Evolutionary conservation across 2,797 vertebrate genomes (phyloP).

Genomic region (Karalla daura): DNA sequence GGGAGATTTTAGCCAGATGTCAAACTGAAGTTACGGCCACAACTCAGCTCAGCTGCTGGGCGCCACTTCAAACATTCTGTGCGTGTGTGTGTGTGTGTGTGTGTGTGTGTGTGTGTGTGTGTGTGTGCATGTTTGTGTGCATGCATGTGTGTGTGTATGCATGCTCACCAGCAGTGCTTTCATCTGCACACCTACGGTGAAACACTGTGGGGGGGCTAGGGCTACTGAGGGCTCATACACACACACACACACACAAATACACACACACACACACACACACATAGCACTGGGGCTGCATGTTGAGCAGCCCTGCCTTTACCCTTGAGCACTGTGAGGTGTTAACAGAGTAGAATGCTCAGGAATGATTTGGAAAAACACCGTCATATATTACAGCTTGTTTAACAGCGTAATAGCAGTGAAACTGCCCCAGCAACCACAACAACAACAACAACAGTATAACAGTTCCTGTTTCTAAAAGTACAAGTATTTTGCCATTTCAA

Average conservation of each 20-base stretch:
- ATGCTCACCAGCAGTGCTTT: conserved; percentile 65
- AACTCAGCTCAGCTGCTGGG: conserved; percentile 49
- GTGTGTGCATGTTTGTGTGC: conserved; percentile 25
- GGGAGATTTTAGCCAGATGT: conserved; percentile 20
- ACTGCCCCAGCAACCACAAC: too few relatives aligned
- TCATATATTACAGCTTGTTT: not conserved
- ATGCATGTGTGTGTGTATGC: conserved; percentile 27
- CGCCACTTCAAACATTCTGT: conserved; percentile 54
- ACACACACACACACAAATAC: conserved; percentile 16
- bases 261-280: conserved; percentile 29
- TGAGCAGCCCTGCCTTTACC: conserved; percentile 50
- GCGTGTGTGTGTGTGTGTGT: conserved; percentile 26
- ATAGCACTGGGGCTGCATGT: conserved; percentile 48
- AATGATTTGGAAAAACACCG: conserved; percentile 24
- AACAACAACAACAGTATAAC: too few relatives aligned
- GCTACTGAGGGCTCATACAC: conserved; percentile 41
- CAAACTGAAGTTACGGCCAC: conserved; percentile 54
- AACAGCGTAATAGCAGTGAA: too few relatives aligned
- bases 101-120: conserved; percentile 11
- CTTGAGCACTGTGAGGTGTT: conserved; percentile 26
- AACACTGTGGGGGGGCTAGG: conserved; percentile 49
- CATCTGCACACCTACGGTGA: conserved; percentile 76
- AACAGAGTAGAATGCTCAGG: conserved; percentile 23
- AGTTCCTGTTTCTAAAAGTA: too few relatives aligned
- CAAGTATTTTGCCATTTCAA: too few relatives aligned